A percentile compares a stretch with the other conserved stretches of the same genome.
Evolutionary conservation across 2,113 vertebrate genomes (phyloP).

Genomic region (Clarias magur): DNA sequence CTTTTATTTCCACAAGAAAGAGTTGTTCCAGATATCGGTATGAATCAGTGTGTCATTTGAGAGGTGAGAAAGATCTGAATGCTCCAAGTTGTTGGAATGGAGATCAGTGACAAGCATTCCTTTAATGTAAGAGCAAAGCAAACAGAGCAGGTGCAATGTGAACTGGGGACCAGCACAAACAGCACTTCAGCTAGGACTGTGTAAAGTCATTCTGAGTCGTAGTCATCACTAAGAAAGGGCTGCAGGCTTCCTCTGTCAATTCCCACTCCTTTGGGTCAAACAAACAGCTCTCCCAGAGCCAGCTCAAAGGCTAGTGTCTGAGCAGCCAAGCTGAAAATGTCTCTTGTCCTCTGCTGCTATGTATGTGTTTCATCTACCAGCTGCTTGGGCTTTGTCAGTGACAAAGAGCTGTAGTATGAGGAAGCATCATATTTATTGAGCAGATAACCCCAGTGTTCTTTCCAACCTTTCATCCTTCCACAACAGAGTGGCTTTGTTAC

Average conservation of each 20-base stretch:
- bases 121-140: conserved; percentile 30
- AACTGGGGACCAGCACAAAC: conserved; percentile 44
- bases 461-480: conserved; percentile 70
- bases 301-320: conserved; percentile 76
- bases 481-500: conserved; percentile 73
- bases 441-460: conserved; percentile 69
- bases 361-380: conserved; percentile 77
- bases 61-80: background rate
- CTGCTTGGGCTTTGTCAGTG: conserved; percentile 78
- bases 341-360: conserved; percentile 77
- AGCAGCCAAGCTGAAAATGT: conserved; percentile 81
- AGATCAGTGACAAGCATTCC: conserved; percentile 23
- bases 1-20: background rate
- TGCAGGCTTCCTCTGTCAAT: conserved; percentile 65
- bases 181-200: conserved; percentile 43
- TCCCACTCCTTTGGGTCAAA: conserved; percentile 75
- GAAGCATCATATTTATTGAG: conserved; percentile 79
- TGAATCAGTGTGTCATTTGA: conserved; percentile 5
- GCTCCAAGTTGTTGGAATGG: conserved; percentile 15
- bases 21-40: background rate
- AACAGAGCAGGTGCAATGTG: conserved; percentile 47
- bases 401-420: conserved; percentile 77
- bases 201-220: conserved; percentile 53
- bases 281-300: conserved; percentile 75
- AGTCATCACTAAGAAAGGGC: conserved; percentile 53